A percentile compares a stretch with the other conserved stretches of the same genome.
These are phyloP conservation scores for Thymallus thymallus DNA, from an alignment of 2,113 vertebrate species.

Conservation along the genomic window DNA sequence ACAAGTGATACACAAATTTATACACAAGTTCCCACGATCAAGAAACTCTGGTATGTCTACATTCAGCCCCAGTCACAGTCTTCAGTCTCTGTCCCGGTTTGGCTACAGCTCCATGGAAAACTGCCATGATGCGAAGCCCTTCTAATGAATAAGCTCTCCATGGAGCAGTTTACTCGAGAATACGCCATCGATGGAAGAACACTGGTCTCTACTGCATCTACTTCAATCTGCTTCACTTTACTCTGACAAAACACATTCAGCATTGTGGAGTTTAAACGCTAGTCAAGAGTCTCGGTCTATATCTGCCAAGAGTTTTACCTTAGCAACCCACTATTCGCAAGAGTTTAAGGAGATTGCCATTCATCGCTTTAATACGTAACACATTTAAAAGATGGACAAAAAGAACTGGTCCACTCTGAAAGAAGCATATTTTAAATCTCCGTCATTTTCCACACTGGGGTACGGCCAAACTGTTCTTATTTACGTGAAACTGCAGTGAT, in stretches of 20 bases:
- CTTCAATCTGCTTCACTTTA: background rate
- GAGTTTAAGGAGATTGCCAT: background rate
- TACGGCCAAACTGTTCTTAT: background rate
- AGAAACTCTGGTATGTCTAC: slow-evolving; percentile 1
- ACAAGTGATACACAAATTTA: background rate
- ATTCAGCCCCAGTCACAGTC: background rate
- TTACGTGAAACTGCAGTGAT: background rate
- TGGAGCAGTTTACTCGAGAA: slow-evolving; percentile 21
- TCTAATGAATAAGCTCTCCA: slow-evolving; percentile 23
- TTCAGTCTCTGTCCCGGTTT: background rate
- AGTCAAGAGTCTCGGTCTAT: background rate
- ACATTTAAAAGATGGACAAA: background rate
- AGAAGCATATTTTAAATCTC: background rate
- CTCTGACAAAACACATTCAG: slow-evolving; percentile 1
- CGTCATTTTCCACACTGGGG: background rate
- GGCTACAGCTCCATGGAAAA: slow-evolving; percentile 24
- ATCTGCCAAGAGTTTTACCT: background rate
- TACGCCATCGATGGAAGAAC: slow-evolving; percentile 6
- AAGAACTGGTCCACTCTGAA: background rate
- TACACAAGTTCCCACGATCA: slow-evolving; percentile 9
- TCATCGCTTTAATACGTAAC: background rate
- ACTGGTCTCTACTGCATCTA: too few relatives aligned
- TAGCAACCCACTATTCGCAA: background rate
- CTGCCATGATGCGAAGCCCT: slow-evolving; percentile 8
- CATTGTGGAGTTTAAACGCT: background rate